Evolutionary conservation across 2,888 invertebrate species (phyloP).

Genomic region (Eristalinus sepulchralis): DNA sequence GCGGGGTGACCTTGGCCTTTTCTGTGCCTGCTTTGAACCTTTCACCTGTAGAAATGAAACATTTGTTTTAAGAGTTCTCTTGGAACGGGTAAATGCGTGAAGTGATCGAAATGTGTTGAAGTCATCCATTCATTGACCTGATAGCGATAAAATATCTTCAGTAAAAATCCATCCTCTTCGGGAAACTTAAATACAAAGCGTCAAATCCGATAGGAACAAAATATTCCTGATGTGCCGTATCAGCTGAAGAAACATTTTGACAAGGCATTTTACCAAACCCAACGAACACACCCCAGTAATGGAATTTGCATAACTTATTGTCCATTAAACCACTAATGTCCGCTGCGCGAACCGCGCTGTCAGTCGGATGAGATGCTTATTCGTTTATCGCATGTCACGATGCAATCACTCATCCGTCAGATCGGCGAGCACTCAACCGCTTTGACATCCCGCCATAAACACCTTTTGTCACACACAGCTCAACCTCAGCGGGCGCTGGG

Average conservation of each 20-base stretch:
- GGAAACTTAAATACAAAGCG: too few relatives aligned
- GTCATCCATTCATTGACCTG: too few relatives aligned
- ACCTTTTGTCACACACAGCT: not conserved
- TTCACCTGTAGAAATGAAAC: too few relatives aligned
- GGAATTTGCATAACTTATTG: not conserved
- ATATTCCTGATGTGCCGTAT: not conserved
- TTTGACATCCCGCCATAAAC: not conserved
- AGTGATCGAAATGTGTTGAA: too few relatives aligned
- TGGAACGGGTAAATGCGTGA: too few relatives aligned
- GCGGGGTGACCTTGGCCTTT: too few relatives aligned
- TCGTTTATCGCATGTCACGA: slow-evolving; percentile 15
- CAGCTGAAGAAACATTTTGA: not conserved
- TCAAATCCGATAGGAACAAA: not conserved
- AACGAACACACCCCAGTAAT: not conserved
- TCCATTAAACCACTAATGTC: not conserved
- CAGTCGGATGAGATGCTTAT: not conserved
- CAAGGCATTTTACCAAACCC: not conserved
- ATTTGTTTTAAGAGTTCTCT: too few relatives aligned
- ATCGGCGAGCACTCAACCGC: not conserved
- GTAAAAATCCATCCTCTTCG: too few relatives aligned
- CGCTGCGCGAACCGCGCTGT: not conserved
- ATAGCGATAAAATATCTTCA: too few relatives aligned
- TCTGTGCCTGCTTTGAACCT: too few relatives aligned
- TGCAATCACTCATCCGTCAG: slow-evolving; percentile 1
- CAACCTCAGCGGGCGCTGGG: not conserved